Conservation (phyloP, 2,113 vertebrate genomes). For the Kobus ellipsiprymnus region DNA sequence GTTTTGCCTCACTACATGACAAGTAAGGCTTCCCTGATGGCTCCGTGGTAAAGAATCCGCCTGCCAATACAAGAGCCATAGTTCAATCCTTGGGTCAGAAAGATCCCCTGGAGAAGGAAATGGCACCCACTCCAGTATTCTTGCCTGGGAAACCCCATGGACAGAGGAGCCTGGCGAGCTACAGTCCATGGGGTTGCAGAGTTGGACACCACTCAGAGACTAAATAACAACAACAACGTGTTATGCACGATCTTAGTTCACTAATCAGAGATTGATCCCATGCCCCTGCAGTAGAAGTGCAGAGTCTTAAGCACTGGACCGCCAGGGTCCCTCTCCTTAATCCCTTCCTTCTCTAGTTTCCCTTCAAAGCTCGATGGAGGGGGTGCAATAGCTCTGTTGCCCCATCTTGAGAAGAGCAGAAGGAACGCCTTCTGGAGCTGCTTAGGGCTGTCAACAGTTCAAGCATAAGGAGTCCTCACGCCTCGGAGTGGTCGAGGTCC, state of each 20-base stretch:
- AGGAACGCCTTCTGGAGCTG: background rate
- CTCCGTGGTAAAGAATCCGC: too few relatives aligned
- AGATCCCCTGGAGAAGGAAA: too few relatives aligned
- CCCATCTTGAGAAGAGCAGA: background rate
- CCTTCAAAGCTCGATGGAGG: background rate
- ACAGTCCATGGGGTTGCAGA: too few relatives aligned
- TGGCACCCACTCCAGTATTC: too few relatives aligned
- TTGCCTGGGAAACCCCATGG: too few relatives aligned
- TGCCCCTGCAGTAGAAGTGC: background rate
- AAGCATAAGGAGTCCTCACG: background rate
- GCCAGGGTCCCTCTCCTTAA: background rate
- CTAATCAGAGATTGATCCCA: background rate
- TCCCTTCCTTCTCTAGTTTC: background rate
- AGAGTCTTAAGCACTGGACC: background rate
- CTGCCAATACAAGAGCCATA: too few relatives aligned
- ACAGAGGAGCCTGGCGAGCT: too few relatives aligned
- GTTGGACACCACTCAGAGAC: too few relatives aligned
- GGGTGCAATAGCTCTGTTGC: too few relatives aligned
- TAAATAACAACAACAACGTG: too few relatives aligned
- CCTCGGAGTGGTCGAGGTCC: background rate
- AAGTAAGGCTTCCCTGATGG: background rate
- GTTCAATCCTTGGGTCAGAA: too few relatives aligned
- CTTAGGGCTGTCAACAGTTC: background rate
- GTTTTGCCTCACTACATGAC: background rate
- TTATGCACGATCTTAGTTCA: too few relatives aligned